Conservation (phyloP, 2,113 vertebrate species). For the Columbina picui region DNA sequence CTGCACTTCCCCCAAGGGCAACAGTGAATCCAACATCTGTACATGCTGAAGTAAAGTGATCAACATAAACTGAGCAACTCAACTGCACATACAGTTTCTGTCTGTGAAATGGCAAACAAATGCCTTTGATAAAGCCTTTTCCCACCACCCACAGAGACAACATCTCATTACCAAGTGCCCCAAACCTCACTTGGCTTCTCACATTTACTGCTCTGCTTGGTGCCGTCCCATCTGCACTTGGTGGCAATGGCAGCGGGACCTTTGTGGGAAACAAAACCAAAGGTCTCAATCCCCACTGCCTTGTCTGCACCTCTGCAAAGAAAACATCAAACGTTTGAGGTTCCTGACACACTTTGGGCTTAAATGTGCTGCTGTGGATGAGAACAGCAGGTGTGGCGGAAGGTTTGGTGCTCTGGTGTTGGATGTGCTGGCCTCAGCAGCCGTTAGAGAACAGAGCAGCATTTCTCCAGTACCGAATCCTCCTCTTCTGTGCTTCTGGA, state of each 20-base stretch:
- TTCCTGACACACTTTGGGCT: not conserved
- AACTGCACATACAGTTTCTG: not conserved
- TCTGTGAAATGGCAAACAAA: not conserved
- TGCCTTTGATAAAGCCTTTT: not conserved
- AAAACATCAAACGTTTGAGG: accelerated
- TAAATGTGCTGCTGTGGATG: not conserved
- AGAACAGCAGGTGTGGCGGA: not conserved
- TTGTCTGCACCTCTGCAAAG: not conserved
- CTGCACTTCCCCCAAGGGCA: not conserved
- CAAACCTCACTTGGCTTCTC: not conserved
- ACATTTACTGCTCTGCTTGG: not conserved
- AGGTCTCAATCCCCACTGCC: not conserved
- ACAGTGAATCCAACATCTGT: not conserved
- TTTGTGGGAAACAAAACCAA: not conserved
- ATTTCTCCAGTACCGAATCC: not conserved
- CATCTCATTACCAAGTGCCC: not conserved
- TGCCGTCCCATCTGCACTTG: accelerated
- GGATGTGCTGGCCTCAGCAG: accelerated
- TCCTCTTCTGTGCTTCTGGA: not conserved
- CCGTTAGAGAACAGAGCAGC: not conserved
- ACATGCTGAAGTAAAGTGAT: not conserved
- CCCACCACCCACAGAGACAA: not conserved
- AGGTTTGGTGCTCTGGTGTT: not conserved
- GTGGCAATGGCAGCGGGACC: not conserved
- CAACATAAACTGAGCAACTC: not conserved